Evolutionary conservation across 1,140 invertebrate genomes (phyloP), one percentile per base, ranked within the genome.

Genomic region (Pogonomyrmex barbatus): DNA sequence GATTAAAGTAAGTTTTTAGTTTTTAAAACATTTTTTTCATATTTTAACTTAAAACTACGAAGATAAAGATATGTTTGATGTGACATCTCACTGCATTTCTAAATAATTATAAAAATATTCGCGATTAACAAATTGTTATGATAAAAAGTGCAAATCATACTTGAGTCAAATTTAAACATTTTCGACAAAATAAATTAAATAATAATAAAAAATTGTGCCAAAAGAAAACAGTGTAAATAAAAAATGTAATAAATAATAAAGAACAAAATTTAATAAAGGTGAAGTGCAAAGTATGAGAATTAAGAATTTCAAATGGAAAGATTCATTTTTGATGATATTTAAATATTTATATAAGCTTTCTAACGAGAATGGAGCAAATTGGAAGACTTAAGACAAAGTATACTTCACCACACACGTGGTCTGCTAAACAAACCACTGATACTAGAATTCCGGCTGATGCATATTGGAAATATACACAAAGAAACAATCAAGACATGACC

Each of bases 331-430:
- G 54, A 81, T 36, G 2, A 17, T 39, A 6, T 67, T 67, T 68
- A 67, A 79, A 67, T 67, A 67, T 54, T 14, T 54, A 70, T 36
- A 45, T 36, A 54, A 81, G 36, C 14, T 70, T 33, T 68, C 36
- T 42, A 12, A 68, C 9, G 4, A 83, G n/a, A 83, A 92, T 92
- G 91, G 91, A 92, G 24, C 85, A 88, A 73, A 81, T 56, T n/a
- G 88, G 88, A 30, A 86, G 56, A 71, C 39, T 79, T 24, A 91
- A 86, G 36, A 58, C 73, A n/a, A 90, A 89, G 54, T 87, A 87
- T 36, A 30, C 54, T 50, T 67, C 81, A 24, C 67, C 60, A 36
- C 85, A 88, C 8, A 68, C 68, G 33, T 77, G 56, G 68, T 60
- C 86, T 30, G 36, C 62, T 36, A 90, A 82, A 77, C 83, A 79